Evolutionary conservation across 2,888 invertebrate genomes (phyloP).

Genomic region (Lasioglossum leucozonium): DNA sequence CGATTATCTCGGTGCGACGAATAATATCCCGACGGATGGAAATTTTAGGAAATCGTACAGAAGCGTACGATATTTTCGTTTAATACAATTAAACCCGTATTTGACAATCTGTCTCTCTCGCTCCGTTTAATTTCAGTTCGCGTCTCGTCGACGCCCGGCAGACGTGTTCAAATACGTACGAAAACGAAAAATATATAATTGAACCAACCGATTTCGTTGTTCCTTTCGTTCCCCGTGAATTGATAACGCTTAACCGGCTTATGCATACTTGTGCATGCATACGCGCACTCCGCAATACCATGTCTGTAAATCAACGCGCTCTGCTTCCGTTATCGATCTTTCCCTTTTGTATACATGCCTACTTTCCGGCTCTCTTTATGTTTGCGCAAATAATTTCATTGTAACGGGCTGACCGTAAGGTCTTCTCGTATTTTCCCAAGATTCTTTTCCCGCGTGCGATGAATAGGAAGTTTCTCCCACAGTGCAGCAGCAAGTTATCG

Average conservation of each 20-base stretch:
- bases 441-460: background rate
- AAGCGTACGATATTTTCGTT: conserved; percentile 21
- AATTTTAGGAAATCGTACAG: conserved; percentile 12
- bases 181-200: background rate
- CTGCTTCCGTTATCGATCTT: background rate
- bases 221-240: background rate
- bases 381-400: background rate
- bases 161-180: background rate
- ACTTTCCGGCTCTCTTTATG: background rate
- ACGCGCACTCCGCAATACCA: background rate
- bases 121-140: conserved; percentile 29
- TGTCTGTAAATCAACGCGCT: background rate
- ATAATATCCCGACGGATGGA: background rate
- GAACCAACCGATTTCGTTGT: background rate
- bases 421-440: background rate
- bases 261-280: background rate
- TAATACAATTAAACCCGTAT: conserved; percentile 19
- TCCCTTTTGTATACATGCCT: background rate
- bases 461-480: background rate
- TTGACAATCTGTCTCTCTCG: conserved; percentile 5
- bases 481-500: background rate
- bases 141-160: background rate
- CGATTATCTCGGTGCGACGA: conserved; percentile 1
- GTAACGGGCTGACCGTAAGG: background rate
- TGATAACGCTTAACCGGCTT: background rate